phyloP scores from a whole-genome alignment of 2,113 vertebrate genomes.

The Poecilia latipinna region DNA sequence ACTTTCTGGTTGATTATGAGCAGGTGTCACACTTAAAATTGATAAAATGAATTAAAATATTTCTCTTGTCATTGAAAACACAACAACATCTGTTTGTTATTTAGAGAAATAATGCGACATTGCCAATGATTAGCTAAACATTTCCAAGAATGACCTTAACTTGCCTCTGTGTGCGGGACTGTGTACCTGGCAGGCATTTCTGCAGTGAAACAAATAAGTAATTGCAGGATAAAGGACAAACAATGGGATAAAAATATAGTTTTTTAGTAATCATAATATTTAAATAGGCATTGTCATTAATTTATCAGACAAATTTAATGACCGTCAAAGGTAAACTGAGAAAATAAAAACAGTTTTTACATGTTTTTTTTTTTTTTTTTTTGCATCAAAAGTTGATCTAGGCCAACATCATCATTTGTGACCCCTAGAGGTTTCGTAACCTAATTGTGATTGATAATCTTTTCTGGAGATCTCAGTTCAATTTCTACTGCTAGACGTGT shows the following conservation, averaged over 20 bases:
- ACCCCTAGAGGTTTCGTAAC: too few species aligned
- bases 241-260: background rate
- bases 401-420: too few species aligned
- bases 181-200: background rate
- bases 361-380: too few species aligned
- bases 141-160: background rate
- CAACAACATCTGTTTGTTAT: background rate
- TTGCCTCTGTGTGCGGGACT: background rate
- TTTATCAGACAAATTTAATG: too few species aligned
- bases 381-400: too few species aligned
- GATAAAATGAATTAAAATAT: background rate
- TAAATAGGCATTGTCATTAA: background rate
- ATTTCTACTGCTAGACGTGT: too few species aligned
- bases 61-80: background rate
- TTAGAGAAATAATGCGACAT: background rate
- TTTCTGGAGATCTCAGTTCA: too few species aligned
- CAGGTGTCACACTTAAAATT: constrained; percentile 4
- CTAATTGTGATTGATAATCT: too few species aligned
- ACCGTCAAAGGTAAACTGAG: too few species aligned
- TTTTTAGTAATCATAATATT: background rate
- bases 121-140: background rate
- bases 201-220: background rate
- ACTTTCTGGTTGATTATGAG: constrained; percentile 1
- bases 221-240: background rate
- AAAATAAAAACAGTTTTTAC: too few species aligned